Evolutionary conservation across 1,140 invertebrate genomes (phyloP).

Genomic region (Spodoptera frugiperda): DNA sequence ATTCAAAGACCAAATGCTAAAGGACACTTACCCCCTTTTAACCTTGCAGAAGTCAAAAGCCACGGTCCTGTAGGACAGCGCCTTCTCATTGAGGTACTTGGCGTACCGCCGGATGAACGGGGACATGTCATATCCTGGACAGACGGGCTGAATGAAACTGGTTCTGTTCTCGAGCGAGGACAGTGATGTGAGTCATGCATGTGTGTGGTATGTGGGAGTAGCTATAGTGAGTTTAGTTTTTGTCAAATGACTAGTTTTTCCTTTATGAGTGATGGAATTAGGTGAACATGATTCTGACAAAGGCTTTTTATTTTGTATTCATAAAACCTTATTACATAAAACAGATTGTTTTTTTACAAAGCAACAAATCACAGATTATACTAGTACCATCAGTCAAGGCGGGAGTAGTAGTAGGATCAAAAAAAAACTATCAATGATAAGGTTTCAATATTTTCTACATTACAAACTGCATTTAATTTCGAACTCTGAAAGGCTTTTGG

Average conservation of each 20-base stretch:
- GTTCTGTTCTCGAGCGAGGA: background rate
- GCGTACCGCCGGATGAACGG: slow-evolving; percentile 99
- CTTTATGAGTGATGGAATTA: background rate
- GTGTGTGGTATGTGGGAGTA: background rate
- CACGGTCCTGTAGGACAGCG: slow-evolving; percentile 98
- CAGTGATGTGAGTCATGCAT: slow-evolving; percentile 19
- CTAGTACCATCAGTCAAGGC: too few relatives aligned
- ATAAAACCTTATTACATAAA: too few relatives aligned
- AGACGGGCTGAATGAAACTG: slow-evolving; percentile 28
- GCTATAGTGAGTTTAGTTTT: background rate
- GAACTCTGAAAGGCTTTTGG: too few relatives aligned
- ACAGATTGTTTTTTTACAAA: too few relatives aligned
- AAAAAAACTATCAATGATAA: too few relatives aligned
- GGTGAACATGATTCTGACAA: too few relatives aligned
- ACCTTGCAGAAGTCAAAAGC: slow-evolving; percentile 99
- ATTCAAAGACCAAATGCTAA: background rate
- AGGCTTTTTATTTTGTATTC: too few relatives aligned
- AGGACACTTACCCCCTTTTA: slow-evolving; percentile 95
- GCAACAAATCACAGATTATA: too few relatives aligned
- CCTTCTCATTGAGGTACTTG: slow-evolving; percentile 99
- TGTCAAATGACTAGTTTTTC: background rate
- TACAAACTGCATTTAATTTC: too few relatives aligned
- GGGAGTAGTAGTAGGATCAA: too few relatives aligned
- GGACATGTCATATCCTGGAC: slow-evolving; percentile 99
- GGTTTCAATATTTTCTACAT: too few relatives aligned